Evolutionary conservation across 1,140 invertebrate genomes (phyloP), one percentile per base, ranked within the genome.

Genomic region (Olivierus martensii): DNA sequence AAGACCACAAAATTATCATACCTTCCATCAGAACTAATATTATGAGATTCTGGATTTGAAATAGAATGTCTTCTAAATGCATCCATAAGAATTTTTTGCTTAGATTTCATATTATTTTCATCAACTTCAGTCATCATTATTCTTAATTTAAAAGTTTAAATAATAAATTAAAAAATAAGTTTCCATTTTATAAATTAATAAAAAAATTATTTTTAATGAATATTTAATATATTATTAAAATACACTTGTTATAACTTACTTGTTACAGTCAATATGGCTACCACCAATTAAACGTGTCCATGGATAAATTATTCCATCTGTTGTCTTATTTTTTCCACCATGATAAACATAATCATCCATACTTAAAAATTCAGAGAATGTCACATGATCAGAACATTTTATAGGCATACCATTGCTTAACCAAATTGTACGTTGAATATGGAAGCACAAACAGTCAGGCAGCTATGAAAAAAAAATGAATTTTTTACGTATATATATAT

Each of bases 361-460:
- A 75, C 66, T 75, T 3, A 94, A 72, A 56, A 79, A 74, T 71
- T 91, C 86, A 6, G 87, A 82, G 71, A 93, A 93, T 62, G 79
- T 76, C 0, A 95, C 82, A 64, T 80, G 80, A 67, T 94, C 90
- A 59, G 80, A 77, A 42, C 88, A 75, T 71, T 95, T 95, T 54
- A 80, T 78, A 28, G 82, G 76, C 41, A 75, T 63, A 9, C 82
- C 85, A 53, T 79, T 79, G 44, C 77, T 69, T 57, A 80, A 73
- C 87, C 88, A 93, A 42, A 80, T 79, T 21, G 86, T 88, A 53
- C 89, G 76, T 39, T 83, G 80, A 61, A 95, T 81, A 68, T 94
- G 90, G 59, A 95, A 74, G 69, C 87, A 88, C 49, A 91, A 71
- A 65, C 82, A 84, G 55, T 76, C 69, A 22, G 87, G 86, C 55